Base-by-base conservation (phyloP, 1,140 invertebrate genomes). In the Stegodyphus dumicola region DNA sequence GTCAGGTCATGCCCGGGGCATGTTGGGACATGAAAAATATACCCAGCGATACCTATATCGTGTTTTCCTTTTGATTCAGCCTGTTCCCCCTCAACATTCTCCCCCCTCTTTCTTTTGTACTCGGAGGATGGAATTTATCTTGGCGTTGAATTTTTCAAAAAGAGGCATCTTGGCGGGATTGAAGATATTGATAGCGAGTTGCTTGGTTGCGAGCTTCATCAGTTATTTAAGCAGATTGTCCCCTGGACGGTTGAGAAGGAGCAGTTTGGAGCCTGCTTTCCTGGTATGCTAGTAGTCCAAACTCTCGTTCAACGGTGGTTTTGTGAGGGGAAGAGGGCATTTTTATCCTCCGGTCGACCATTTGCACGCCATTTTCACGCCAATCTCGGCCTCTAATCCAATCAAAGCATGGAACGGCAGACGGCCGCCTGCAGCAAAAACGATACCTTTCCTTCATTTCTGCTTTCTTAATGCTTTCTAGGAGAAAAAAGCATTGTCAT, bases 311-410 rank as follows among this genome's bases (percentile, higher is more conserved):
- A 53, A 80, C 60, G 78, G 78, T 53, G 60, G 71, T 75, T 83
- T 66, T n/a, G n/a, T 11, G 67, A 49, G 66, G 53, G 33, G 56
- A 80, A 74, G 53, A 65, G 79, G 70, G 79, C 79, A 74, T 81
- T 74, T 81, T 73, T 81, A 85, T 85, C 73, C 81, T 85, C 81
- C 81, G 81, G 81, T 85, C 81, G 81, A 52, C 81, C 81, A 85
- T 85, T 85, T 85, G 81, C 81, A 85, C 81, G 74, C 81, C 81
- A 85, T 85, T 85, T 85, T 85, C 81, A 70, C 81, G 81, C 81
- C 81, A 85, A 85, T 85, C 81, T 85, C 81, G 51, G 81, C 74
- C 74, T 76, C 81, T 85, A 85, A 85, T 85, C 81, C 81, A 85
- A 85, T 85, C 81, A 85, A 70, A 77, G 65, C 56, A 51, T 56